A percentile compares a stretch with the other conserved stretches of the same genome.
These are phyloP conservation scores for Drosophila gaucha DNA, from an alignment of 2,888 invertebrate species.

Conservation along the genomic window DNA sequence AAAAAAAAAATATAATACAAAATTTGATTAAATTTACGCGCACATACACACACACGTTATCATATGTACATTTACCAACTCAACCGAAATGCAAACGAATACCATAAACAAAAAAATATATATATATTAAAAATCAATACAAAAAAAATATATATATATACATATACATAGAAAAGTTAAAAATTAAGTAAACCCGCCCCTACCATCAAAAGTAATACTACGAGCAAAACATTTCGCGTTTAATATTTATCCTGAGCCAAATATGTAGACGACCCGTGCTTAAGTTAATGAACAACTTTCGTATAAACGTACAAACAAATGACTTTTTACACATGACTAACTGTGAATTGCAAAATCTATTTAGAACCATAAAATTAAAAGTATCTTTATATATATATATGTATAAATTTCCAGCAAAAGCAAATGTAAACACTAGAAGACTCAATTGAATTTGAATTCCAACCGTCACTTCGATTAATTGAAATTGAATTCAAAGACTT, in stretches of 20 bases:
- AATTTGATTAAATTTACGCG: conserved; percentile 39
- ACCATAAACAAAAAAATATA: conserved; percentile 50
- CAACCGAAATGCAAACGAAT: conserved; percentile 77
- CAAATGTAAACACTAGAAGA: conserved; percentile 65
- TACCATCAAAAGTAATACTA: conserved; percentile 30
- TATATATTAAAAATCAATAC: conserved; percentile 38
- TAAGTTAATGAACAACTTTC: conserved; percentile 56
- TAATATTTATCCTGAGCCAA: conserved; percentile 30
- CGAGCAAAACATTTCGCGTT: conserved; percentile 46
- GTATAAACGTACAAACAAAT: conserved; percentile 65
- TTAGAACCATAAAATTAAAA: conserved; percentile 23
- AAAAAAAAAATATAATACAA: conserved; percentile 24
- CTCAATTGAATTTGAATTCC: conserved; percentile 66
- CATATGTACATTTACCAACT: conserved; percentile 45
- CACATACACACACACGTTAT: conserved; percentile 43
- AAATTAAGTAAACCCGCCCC: conserved; percentile 4
- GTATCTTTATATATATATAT: neutral
- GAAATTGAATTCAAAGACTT: conserved; percentile 70
- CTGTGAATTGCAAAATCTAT: conserved; percentile 51
- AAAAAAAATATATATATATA: conserved; percentile 35
- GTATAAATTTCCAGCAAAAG: conserved; percentile 63
- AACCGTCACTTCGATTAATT: conserved; percentile 46
- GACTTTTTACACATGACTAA: conserved; percentile 59
- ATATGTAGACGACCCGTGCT: conserved; percentile 48
- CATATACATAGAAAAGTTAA: conserved; percentile 13